Evolutionary conservation across 1,140 invertebrate species (phyloP).

Genomic region (Bradysia coprophila): DNA sequence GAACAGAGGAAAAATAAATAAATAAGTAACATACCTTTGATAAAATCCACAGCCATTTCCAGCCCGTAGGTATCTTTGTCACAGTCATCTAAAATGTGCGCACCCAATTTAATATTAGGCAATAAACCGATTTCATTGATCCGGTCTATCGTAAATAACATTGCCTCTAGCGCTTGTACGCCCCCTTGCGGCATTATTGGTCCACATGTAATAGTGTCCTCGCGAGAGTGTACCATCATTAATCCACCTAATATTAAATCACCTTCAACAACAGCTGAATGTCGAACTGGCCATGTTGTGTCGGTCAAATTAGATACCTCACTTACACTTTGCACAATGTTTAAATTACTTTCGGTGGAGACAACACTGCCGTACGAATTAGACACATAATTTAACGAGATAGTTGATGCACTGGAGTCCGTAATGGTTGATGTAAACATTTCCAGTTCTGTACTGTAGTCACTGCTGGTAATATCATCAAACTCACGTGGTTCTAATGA

Average conservation of each 20-base stretch:
- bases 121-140: constrained; percentile 48
- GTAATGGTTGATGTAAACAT: no score
- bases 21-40: constrained; percentile 59
- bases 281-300: constrained; percentile 59
- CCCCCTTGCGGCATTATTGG: constrained; percentile 90
- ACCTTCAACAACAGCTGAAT: constrained; percentile 65
- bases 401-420: background rate
- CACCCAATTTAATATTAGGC: constrained; percentile 65
- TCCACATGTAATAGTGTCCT: constrained; percentile 65
- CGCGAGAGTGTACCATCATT: constrained; percentile 92
- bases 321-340: background rate
- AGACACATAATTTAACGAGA: background rate
- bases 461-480: background rate
- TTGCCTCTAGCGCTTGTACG: constrained; percentile 75
- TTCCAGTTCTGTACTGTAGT: background rate
- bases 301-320: background rate
- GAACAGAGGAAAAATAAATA: background rate
- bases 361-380: background rate
- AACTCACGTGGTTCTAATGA: background rate
- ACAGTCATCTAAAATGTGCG: constrained; percentile 85
- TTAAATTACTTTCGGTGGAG: background rate
- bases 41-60: constrained; percentile 93
- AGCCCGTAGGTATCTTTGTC: constrained; percentile 92
- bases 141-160: constrained; percentile 78
- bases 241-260: constrained; percentile 72